Evolutionary conservation across 2,113 vertebrate genomes (phyloP).

Genomic region (Chrysochloris asiatica): DNA sequence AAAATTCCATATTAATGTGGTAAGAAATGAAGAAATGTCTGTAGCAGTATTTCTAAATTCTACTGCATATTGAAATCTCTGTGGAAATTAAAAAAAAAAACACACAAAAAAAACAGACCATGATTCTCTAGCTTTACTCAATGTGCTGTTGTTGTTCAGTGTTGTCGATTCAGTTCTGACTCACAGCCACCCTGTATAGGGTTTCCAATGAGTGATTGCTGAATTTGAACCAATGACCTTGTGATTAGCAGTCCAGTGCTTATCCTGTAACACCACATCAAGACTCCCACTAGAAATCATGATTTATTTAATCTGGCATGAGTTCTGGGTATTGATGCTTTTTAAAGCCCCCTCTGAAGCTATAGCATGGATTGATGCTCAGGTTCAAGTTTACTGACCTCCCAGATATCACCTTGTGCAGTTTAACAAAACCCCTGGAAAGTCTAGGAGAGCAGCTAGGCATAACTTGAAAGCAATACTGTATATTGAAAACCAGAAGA

Average conservation of each 20-base stretch:
- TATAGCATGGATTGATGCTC: too few relatives aligned
- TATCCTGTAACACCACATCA: too few relatives aligned
- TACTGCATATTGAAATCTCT: not conserved
- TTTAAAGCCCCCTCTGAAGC: not conserved
- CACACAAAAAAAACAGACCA: not conserved
- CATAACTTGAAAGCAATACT: not conserved
- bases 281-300: not conserved
- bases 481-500: not conserved
- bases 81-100: not conserved
- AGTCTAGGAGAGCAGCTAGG: not conserved
- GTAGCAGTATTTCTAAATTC: not conserved
- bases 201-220: too few relatives aligned
- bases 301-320: not conserved
- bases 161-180: too few relatives aligned
- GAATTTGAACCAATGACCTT: too few relatives aligned
- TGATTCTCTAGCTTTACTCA: not conserved
- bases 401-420: not conserved
- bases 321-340: not conserved
- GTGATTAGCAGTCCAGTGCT: too few relatives aligned
- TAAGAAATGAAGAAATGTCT: not conserved
- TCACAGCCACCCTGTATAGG: too few relatives aligned
- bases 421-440: fast-evolving
- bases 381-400: not conserved
- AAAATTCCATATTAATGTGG: not conserved
- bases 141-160: too few relatives aligned